Base-by-base conservation (phyloP, 2,797 vertebrate genomes). In the Chelidonichthys spinosus region DNA sequence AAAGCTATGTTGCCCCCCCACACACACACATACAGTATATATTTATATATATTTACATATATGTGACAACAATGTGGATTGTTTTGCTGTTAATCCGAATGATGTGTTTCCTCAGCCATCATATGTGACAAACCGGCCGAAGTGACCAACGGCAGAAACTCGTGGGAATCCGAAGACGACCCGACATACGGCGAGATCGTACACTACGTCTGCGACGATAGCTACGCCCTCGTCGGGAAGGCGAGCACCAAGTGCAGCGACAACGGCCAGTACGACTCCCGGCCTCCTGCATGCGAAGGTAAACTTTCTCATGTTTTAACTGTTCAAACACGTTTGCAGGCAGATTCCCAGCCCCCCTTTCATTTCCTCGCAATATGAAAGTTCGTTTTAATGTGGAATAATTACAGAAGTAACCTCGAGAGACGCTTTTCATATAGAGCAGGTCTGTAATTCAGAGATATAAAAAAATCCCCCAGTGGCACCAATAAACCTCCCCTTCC, bases 261-360 rank as follows among this genome's bases (percentile, higher is more conserved):
- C 35, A 2, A 4, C 2, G 86, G 92, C 2, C 0, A 5, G 32
- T 95, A 90, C 32, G 18, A 62, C 35, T 37, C 47, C 15, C 1
- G 0, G 32, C 83, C 81, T 56, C 94, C 94, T n/a, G 1, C 39
- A 44, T 95, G 94, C 65, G 6, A 58, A 83, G 81, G 94, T 95
- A 55, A 85, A 91, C 18, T 54, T 71, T 39, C 50, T 40, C 46
- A 35, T 53, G 36, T 54, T 49, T 63, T 2, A 54, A 46, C 1
- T 13, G 54, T 62, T 61, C 15, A 8, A 46, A 25, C 42, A 10
- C 11, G 52, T 4, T 69, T 46, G 11, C 18, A 7, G 33, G 60
- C 9, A 5, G 9, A 14, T 40, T 36, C 54, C n/a, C 35, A 53
- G 6, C 15, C 6, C 63, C 42, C 13, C 14, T 58, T 60, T 69